Evolutionary conservation across 2,113 vertebrate genomes (phyloP).

Genomic region (Speoplatyrhinus poulsoni): DNA sequence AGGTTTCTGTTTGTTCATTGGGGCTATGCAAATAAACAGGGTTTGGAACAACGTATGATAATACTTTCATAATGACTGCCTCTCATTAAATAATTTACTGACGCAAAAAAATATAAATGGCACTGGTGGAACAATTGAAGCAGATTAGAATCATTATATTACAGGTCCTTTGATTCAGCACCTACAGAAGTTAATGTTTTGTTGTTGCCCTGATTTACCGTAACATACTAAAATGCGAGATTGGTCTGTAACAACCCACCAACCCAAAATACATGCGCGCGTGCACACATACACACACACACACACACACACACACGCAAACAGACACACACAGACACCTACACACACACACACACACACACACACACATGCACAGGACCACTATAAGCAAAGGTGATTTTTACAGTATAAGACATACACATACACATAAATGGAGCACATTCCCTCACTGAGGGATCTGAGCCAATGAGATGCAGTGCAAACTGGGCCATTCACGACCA

Average conservation of each 20-base stretch:
- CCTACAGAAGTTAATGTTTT: not conserved
- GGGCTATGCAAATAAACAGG: constrained; percentile 29
- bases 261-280: not conserved
- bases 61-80: not conserved
- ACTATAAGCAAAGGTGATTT: not conserved
- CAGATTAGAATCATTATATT: too few species aligned
- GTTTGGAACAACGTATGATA: constrained; percentile 3
- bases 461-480: not conserved
- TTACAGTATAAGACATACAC: too few species aligned
- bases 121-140: not conserved
- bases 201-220: not conserved
- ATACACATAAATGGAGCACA: not conserved
- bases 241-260: not conserved
- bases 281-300: not conserved
- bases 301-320: not conserved
- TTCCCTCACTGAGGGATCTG: not conserved
- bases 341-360: constrained; percentile 12
- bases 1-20: constrained; percentile 39
- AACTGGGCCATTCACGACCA: not conserved
- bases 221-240: constrained; percentile 15
- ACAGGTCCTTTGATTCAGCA: too few species aligned
- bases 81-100: not conserved
- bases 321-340: not conserved
- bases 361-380: not conserved
- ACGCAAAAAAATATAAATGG: not conserved